Evolutionary conservation across 2,113 vertebrate genomes (phyloP).

Genomic region (Colinus virginianus): DNA sequence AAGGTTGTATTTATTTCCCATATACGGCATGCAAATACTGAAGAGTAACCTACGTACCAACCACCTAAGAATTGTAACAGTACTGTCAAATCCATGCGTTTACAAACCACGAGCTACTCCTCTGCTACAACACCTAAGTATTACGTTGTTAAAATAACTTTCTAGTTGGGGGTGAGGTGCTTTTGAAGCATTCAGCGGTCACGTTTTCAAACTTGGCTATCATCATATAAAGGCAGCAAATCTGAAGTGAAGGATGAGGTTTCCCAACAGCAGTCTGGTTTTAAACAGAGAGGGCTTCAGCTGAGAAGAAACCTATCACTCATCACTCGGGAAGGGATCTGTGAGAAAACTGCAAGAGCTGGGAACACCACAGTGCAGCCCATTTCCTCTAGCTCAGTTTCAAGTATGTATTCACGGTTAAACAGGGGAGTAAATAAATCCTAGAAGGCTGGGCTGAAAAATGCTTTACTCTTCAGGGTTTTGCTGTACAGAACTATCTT

Average conservation of each 20-base stretch:
- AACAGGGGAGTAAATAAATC: neutral
- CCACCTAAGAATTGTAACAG: neutral
- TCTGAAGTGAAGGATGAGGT: neutral
- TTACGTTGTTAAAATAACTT: neutral
- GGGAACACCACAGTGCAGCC: neutral
- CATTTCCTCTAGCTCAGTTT: neutral
- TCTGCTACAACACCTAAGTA: neutral
- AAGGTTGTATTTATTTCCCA: neutral
- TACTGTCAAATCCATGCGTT: slow-evolving; percentile 12
- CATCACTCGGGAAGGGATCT: neutral
- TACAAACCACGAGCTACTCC: neutral
- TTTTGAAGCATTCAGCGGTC: neutral
- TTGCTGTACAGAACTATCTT: neutral
- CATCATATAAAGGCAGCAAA: neutral
- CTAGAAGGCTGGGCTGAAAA: neutral
- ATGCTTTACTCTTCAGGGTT: slow-evolving; percentile 40
- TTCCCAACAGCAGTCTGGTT: neutral
- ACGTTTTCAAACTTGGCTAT: neutral
- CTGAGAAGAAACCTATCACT: neutral
- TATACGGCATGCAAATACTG: slow-evolving; percentile 35
- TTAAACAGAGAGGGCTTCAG: neutral
- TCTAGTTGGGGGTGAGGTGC: neutral
- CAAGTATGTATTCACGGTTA: neutral
- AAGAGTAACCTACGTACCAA: neutral
- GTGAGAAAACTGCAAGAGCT: neutral